Base-by-base conservation (phyloP, 2,113 vertebrate genomes). In the Ceuthmochares aereus region DNA sequence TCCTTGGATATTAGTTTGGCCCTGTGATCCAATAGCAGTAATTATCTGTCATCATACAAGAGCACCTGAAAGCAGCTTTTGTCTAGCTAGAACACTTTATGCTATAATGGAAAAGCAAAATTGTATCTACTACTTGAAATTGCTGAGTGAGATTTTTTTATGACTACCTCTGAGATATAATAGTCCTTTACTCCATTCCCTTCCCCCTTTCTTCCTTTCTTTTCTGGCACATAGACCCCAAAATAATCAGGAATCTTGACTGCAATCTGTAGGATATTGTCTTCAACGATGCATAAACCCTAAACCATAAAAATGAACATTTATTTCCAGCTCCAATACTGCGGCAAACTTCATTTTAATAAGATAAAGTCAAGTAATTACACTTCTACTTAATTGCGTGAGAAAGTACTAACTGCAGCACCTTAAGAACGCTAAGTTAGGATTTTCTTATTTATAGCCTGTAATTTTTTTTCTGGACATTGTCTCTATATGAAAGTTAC, bases 41-140 rank as follows among this genome's bases (percentile, higher is more conserved):
- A 83, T 89, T 95, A 89, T 59, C 74, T 92, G 60, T 85, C 62
- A 77, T 43, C 90, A 58, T 63, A 74, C 17, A 84, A 85, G 59
- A 80, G 45, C 70, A 89, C 36, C 70, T 87, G 66, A 84, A 72
- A 79, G 36, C 63, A 89, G 45, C 34, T 85, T 66, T 58, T 81
- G 23, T 67, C 49, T 74, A 3, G 0, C 36, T 68, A 69, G 37
- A 93, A 45, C 49, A 68, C 9, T 89, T 89, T 16, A 54, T 54
- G 26, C 26, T 93, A 2, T 43, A 63, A 68, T 10, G 60, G 36
- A 91, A 93, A 83, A 88, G 15, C 26, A 69, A 74, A 95, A 73
- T 74, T 79, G 3, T 89, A 55, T 55, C 78, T 79, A 34, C 59
- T 54, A 16, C 52, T 82, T 89, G 42, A 80, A 93, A 88, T 67